Conservation (phyloP, 2,888 invertebrate species). For the Orthosia incerta region DNA sequence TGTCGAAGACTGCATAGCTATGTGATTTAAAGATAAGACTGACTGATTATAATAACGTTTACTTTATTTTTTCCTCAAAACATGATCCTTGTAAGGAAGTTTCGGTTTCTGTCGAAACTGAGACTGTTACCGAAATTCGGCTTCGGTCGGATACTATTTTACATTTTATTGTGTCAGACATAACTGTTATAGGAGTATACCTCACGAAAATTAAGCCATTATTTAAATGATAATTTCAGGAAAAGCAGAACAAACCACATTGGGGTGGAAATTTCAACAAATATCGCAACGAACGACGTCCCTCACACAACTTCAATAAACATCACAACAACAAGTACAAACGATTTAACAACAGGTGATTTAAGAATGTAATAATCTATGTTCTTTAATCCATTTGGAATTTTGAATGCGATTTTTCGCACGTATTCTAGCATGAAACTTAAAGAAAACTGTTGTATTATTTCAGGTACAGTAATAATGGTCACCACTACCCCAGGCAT, state of each 20-base stretch:
- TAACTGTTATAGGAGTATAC: neutral
- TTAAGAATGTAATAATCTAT: neutral
- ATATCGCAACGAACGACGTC: conserved; percentile 85
- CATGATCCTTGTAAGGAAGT: no score
- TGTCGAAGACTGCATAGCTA: no score
- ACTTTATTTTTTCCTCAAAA: no score
- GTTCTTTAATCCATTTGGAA: neutral
- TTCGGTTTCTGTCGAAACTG: no score
- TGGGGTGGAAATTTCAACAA: conserved; percentile 86
- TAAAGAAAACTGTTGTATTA: conserved; percentile 11
- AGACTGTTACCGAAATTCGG: no score
- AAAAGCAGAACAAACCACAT: conserved; percentile 87
- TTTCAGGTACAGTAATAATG: conserved; percentile 84
- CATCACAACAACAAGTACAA: conserved; percentile 88
- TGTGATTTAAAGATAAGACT: no score
- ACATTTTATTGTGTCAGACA: no score
- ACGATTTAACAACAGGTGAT: conserved; percentile 84
- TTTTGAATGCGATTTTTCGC: neutral
- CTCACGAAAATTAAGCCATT: neutral
- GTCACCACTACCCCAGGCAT: conserved; percentile 86
- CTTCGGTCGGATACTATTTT: no score
- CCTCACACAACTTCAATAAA: conserved; percentile 84
- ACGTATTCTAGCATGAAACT: neutral
- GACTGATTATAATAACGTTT: no score
- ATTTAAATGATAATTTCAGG: conserved; percentile 70